These are phyloP conservation scores for Nipponacmea schrenckii DNA, from an alignment of 2,888 invertebrate genomes.

Conservation along the genomic window DNA sequence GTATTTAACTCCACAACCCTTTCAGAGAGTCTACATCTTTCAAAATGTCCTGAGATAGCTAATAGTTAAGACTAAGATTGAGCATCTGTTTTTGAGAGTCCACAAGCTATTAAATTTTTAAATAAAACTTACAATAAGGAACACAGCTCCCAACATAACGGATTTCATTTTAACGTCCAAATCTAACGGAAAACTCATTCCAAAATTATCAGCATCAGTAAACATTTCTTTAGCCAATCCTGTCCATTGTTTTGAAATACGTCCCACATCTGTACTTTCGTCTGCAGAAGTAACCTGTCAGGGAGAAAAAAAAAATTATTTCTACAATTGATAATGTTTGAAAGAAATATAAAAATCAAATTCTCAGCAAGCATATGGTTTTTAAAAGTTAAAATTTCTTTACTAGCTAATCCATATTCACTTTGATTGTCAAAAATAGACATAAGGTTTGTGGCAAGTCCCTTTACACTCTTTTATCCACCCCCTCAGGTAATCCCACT, in stretches of 20 bases:
- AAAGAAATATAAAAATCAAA: neutral
- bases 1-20: no score
- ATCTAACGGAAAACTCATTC: slow-evolving; percentile 90
- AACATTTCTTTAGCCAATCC: slow-evolving; percentile 84
- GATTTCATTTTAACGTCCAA: slow-evolving; percentile 86
- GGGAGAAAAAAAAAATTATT: neutral
- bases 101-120: neutral
- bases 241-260: slow-evolving; percentile 90
- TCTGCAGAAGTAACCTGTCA: slow-evolving; percentile 80
- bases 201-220: slow-evolving; percentile 89
- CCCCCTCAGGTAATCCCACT: no score
- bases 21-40: no score
- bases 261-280: slow-evolving; percentile 82
- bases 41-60: no score
- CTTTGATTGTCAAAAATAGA: no score
- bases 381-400: no score
- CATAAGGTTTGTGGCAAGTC: no score
- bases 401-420: no score
- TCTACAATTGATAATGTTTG: no score
- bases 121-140: slow-evolving; percentile 79
- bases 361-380: neutral
- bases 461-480: no score
- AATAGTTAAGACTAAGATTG: no score
- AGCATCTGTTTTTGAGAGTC: no score
- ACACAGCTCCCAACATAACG: slow-evolving; percentile 81